Base-by-base conservation (phyloP, 2,113 vertebrate species). In the Phylloscopus trochilus region DNA sequence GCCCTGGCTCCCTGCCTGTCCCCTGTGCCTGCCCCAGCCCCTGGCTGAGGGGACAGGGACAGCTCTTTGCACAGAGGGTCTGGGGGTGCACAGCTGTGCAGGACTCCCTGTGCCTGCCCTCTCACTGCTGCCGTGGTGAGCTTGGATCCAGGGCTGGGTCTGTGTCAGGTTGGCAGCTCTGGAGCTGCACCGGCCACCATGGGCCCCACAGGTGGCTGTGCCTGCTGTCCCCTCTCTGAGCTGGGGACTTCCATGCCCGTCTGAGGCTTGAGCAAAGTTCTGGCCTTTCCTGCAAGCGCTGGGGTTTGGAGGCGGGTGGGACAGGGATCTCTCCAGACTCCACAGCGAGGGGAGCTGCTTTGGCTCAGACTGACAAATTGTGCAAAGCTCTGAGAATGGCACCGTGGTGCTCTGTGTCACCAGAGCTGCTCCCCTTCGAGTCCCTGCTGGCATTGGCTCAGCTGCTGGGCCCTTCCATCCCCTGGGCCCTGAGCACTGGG, bases 171-270 rank as follows among this genome's bases (percentile, higher is more conserved):
- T 11, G 21, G 58, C n/a, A n/a, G 74, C 58, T 43, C 35, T 49
- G 51, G 0, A 10, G 51, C 35, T 37, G 30, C 66, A 11, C 24
- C 0, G 1, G 17, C 35, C 51, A 18, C 26, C 35, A 5, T 0
- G 27, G 43, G 7, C 27, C 41, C 11, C 44, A 7, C 21, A 28
- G 67, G 31, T 37, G 76, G 15, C 68, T 44, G 51, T 66, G 31
- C 37, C 37, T 66, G 52, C 68, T 59, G 52, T 24, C 21, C 31
- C 31, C 59, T 44, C 31, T 19, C 67, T 27, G 56, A 66, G 4
- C 30, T 10, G n/a, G 64, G 52, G 9, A 15, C 37, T 7, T 31
- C 37, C 3, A 2, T 5, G 15, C 28, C 70, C 2, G 0, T 15
- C 92, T 63, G 83, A 51, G 62, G 66, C 2, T 2, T 4, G 35